Conservation (phyloP, 2,113 vertebrate genomes). For the Ceuthmochares aereus region DNA sequence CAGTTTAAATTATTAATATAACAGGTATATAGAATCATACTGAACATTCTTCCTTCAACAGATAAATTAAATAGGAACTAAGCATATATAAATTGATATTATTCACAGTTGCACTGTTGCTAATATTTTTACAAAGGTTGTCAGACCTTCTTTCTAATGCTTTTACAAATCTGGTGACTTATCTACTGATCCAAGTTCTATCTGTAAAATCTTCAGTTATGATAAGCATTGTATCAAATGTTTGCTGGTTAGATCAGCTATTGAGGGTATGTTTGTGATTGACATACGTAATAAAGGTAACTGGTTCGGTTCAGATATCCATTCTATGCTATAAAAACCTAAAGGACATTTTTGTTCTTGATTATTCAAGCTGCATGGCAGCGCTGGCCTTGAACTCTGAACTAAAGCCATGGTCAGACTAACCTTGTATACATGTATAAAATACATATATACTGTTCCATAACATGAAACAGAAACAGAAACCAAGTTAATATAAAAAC, state of each 20-base stretch:
- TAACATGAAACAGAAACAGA: background rate
- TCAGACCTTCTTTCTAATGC: background rate
- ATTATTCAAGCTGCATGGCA: background rate
- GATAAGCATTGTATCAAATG: background rate
- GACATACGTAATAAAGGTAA: slow-evolving; percentile 31
- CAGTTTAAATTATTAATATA: slow-evolving; percentile 38
- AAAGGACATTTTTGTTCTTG: background rate
- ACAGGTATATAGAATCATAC: background rate
- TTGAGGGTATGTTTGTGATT: slow-evolving; percentile 13
- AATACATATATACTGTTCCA: background rate
- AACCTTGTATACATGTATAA: background rate
- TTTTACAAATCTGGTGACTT: slow-evolving; percentile 59
- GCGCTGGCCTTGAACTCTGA: background rate
- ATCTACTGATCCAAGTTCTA: slow-evolving; percentile 49
- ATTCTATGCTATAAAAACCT: background rate
- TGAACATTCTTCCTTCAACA: background rate
- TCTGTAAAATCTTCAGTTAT: slow-evolving; percentile 59
- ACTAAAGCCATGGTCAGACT: background rate
- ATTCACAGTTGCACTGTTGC: background rate
- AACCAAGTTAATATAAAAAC: background rate
- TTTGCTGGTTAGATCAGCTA: slow-evolving; percentile 30
- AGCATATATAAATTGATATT: slow-evolving; percentile 26
- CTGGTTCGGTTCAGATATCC: background rate
- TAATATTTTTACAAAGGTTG: slow-evolving; percentile 36
- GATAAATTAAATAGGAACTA: slow-evolving; percentile 38